These are phyloP conservation scores for Eptesicus fuscus DNA, from an alignment of 2,113 vertebrate genomes.

Conservation along the genomic window DNA sequence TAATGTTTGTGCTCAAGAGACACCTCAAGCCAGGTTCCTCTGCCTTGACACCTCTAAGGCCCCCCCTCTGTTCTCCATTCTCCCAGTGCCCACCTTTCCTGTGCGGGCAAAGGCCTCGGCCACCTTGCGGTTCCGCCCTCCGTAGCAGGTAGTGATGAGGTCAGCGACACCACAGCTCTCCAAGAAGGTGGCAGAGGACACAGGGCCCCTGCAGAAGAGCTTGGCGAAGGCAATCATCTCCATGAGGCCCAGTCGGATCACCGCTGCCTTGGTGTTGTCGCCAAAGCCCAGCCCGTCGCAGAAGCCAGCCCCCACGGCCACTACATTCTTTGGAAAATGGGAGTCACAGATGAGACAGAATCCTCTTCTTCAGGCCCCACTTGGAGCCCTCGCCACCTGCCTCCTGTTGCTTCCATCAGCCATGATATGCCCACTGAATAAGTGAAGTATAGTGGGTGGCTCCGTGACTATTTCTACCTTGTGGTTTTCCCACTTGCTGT, in stretches of 20 bases:
- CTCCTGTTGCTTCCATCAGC: background rate
- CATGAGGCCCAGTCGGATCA: constrained; percentile 96
- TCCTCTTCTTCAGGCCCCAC: background rate
- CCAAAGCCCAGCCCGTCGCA: constrained; percentile 95
- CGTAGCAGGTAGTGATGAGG: constrained; percentile 98
- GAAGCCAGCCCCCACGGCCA: constrained; percentile 96
- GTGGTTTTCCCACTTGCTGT: background rate
- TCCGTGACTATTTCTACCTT: background rate
- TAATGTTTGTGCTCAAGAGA: background rate
- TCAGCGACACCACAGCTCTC: constrained; percentile 97
- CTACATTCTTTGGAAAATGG: constrained; percentile 87
- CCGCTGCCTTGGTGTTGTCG: constrained; percentile 95
- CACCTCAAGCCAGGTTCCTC: background rate
- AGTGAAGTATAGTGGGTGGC: background rate
- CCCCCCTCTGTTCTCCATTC: background rate
- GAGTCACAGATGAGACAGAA: background rate
- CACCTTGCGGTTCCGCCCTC: constrained; percentile 94
- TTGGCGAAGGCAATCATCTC: constrained; percentile 96
- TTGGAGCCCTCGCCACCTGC: background rate
- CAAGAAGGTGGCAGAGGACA: constrained; percentile 90
- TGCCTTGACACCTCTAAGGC: background rate
- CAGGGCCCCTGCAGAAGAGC: constrained; percentile 89
- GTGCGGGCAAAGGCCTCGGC: constrained; percentile 94
- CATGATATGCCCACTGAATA: background rate
- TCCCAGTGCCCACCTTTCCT: constrained; percentile 85